Evolutionary conservation across 2,797 vertebrate species (phyloP).

Genomic region (Acrossocheilus wenchowensis): DNA sequence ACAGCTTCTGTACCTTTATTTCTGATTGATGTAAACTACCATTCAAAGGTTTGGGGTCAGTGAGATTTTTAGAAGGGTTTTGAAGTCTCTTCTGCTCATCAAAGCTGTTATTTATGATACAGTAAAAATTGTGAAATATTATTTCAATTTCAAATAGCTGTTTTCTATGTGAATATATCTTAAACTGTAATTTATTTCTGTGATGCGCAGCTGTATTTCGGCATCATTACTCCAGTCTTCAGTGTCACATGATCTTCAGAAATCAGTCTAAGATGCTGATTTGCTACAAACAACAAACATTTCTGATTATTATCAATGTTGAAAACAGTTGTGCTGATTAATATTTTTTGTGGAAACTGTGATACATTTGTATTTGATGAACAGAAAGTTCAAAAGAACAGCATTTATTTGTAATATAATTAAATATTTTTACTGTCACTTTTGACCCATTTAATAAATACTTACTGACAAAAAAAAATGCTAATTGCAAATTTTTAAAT

Average conservation of each 20-base stretch:
- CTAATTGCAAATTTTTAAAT: too few species aligned
- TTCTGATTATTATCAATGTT: background rate
- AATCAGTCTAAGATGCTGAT: background rate
- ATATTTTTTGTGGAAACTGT: background rate
- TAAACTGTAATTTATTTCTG: background rate
- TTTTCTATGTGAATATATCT: background rate
- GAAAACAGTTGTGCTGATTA: background rate
- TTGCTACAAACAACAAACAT: background rate
- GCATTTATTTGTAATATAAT: background rate
- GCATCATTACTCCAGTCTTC: background rate
- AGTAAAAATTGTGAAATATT: background rate
- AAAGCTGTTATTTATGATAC: background rate
- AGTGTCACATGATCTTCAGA: background rate
- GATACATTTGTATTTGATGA: background rate
- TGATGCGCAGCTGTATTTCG: background rate
- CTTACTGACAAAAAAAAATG: background rate
- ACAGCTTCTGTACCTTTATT: background rate
- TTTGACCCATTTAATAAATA: background rate
- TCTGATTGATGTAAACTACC: too few species aligned
- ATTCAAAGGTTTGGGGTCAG: too few species aligned
- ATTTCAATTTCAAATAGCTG: background rate
- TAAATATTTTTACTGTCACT: background rate
- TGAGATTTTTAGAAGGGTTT: too few species aligned
- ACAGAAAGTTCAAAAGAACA: background rate
- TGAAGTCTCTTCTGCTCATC: background rate